Base-by-base conservation (phyloP, 2,113 vertebrate genomes). In the Paratilapia polleni region DNA sequence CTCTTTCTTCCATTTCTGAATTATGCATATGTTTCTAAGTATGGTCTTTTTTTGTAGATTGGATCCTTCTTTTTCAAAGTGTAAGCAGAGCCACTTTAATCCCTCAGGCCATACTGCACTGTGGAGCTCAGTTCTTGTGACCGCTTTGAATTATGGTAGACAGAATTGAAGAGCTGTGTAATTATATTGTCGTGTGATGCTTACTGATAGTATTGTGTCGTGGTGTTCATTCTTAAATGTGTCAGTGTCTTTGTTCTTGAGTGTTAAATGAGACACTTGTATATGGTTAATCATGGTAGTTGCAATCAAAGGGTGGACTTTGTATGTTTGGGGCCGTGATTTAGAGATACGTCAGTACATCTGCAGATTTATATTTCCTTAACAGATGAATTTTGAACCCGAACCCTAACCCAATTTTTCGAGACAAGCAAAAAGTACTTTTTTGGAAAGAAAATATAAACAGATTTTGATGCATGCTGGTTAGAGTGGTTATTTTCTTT, bases 11-110 rank as follows among this genome's bases (percentile, higher is more conserved):
- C 28, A 1, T 77, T 8, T 43, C 76, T 93, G 38, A 91, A 89
- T 93, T 87, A 89, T 92, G 78, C 81, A 91, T 61, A 4, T 4
- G 81, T 79, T 87, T 90, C 82, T 68, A 81, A 90, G 66, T 82
- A 5, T 73, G 80, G 70, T 75, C 43, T 57, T 52, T 66, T 58
- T 68, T 85, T 78, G 63, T 20, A 77, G 78, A 84, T 20, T 77
- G 61, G 57, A 59, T 82, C 36, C 82, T 81, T 68, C 20, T 10
- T 68, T 66, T 85, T 80, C 0, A 78, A 78, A 56, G 17, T 26
- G 80, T 47, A 62, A 82, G 82, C 28, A 75, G 26, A 92, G 26
- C 74, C 78, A 76, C 60, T 87, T 86, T 56, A 74, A 43, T 81
- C 89, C 43, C 61, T 59, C 54, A 41, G 6, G 36, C 36, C 6